Base-by-base conservation (phyloP, 2,113 vertebrate genomes). In the Lepidothrix coronata region DNA sequence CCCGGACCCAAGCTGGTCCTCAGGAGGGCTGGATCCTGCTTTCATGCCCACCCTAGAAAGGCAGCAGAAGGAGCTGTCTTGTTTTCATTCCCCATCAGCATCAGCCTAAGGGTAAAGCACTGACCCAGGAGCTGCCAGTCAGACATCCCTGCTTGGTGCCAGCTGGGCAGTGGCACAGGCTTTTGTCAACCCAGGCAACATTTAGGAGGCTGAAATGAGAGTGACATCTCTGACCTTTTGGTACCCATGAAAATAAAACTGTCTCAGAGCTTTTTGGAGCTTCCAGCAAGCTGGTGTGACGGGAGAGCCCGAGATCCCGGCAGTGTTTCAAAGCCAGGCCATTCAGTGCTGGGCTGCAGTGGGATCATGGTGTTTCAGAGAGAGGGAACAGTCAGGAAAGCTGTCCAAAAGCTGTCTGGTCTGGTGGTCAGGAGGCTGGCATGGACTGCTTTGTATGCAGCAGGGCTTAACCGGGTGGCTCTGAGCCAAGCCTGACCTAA, bases 401-500 rank as follows among this genome's bases (percentile, higher is more conserved):
- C 58, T 23, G 6, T 90, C 83, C 92, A 84, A 71, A 71, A 89
- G 31, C 76, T 5, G 9, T 17, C 63, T 9, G 46, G 24, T 52
- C 67, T 52, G 44, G 41, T 62, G 58, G 66, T 76, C 3, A 9
- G 63, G 67, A 93, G 78, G 67, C 68, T 3, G 27, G 33, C 52
- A 16, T 15, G 35, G 86, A 63, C 92, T 2, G 5, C 35, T 86
- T 62, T 84, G 93, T 67, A 87, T 49, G 74, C 90, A 85, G 84
- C 14, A 35, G 66, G 74, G 70, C 48, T 91, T 91, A 86, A 44
- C 51, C 5, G 59, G 9, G 39, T 95, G 96, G 94, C 67, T 0
- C 55, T 39, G 91, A 58, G 95, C 95, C 89, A 95, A 85, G 68
- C 57, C 93, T 95, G 89, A 91, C 86, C 83, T 93, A 93, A 91